Conservation (phyloP, 2,888 invertebrate genomes). For the Nephrotoma flavescens region DNA sequence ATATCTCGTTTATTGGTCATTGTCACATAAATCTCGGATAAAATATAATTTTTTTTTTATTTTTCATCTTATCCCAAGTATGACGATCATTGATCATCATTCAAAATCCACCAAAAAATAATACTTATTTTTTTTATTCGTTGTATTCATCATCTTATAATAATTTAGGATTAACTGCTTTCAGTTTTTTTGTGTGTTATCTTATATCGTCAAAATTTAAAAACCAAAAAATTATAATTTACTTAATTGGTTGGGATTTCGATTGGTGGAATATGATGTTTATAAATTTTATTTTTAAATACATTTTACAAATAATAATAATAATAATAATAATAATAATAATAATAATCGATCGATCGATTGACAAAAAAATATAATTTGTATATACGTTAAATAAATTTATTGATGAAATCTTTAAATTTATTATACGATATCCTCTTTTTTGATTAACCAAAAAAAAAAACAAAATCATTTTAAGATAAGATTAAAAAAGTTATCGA, state of each 20-base stretch:
- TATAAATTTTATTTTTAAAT: background rate
- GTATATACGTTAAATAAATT: background rate
- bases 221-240: background rate
- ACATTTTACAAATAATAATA: background rate
- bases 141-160: background rate
- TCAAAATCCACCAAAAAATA: background rate
- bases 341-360: background rate
- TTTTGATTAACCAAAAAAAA: background rate
- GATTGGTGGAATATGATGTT: background rate
- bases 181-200: background rate
- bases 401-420: background rate
- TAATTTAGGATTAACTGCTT: background rate
- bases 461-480: background rate
- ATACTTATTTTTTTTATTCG: background rate
- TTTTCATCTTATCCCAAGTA: background rate
- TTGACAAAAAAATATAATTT: background rate
- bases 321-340: too few species aligned
- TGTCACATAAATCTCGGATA: background rate
- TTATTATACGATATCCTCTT: background rate
- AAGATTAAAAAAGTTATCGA: background rate
- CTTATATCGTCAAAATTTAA: background rate
- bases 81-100: background rate
- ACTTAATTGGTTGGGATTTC: background rate
- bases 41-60: background rate
- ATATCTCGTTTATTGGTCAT: background rate